These are phyloP conservation scores for Corythoichthys intestinalis DNA, from an alignment of 2,113 vertebrate species.

Conservation along the genomic window DNA sequence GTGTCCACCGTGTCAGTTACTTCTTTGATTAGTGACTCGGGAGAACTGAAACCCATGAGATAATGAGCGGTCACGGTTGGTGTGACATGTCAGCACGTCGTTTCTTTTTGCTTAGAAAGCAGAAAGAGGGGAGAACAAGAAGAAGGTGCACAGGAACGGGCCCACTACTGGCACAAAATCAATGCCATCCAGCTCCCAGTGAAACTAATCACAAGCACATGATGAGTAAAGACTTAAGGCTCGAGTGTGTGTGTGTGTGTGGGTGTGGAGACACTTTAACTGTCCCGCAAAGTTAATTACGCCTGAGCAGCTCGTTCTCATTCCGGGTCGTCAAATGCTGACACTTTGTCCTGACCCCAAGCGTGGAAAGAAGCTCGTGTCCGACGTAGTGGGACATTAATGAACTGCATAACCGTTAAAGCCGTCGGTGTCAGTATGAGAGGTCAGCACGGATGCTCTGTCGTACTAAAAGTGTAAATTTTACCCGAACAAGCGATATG, in stretches of 20 bases:
- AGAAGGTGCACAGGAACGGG: conserved; percentile 40
- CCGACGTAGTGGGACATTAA: not conserved
- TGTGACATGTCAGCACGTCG: conserved; percentile 30
- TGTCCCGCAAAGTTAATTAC: conserved; percentile 2
- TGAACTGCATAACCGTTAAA: conserved; percentile 1
- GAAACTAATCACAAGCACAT: conserved; percentile 53
- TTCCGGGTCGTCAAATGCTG: conserved; percentile 2
- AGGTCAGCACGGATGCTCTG: not conserved
- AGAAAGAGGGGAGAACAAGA: conserved; percentile 17
- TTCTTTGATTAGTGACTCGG: not conserved
- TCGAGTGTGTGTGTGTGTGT: not conserved
- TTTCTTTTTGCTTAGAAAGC: conserved; percentile 47
- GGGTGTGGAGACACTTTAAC: not conserved
- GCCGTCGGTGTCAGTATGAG: not conserved
- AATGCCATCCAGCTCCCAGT: conserved; percentile 53
- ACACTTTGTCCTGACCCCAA: conserved; percentile 4
- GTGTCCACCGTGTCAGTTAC: not conserved
- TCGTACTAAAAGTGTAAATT: not conserved
- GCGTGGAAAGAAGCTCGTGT: not conserved
- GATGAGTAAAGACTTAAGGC: conserved; percentile 58
- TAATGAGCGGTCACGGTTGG: conserved; percentile 9
- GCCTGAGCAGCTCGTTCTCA: conserved; percentile 11
- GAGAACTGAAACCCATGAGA: conserved; percentile 1
- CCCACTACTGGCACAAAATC: conserved; percentile 65
- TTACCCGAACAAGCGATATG: not conserved